Evolutionary conservation across 2,888 invertebrate species (phyloP).

Genomic region (Spatulosminthurus flaviceps): DNA sequence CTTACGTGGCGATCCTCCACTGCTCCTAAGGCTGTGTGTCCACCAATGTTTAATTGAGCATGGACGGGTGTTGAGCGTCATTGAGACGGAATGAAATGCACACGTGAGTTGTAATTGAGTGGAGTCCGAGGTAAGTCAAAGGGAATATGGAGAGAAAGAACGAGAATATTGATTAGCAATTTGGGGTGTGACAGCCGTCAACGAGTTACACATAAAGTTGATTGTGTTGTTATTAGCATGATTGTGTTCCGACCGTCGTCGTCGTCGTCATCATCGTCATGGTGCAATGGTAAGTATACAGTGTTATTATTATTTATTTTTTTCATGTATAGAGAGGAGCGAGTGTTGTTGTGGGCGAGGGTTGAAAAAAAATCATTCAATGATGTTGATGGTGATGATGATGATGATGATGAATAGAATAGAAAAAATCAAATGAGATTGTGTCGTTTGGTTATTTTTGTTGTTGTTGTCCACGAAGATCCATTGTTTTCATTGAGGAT

Average conservation of each 20-base stretch:
- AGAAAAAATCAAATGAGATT: slow-evolving; percentile 11
- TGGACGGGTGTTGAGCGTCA: neutral
- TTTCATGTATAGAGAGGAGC: no score
- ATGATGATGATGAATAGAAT: neutral
- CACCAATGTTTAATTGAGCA: neutral
- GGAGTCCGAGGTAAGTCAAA: neutral
- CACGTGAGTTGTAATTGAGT: slow-evolving; percentile 9
- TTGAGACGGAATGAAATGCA: slow-evolving; percentile 13
- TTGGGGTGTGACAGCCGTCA: slow-evolving; percentile 40
- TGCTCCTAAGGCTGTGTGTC: slow-evolving; percentile 57
- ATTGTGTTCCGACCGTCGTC: neutral
- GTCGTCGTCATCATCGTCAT: neutral
- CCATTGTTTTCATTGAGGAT: slow-evolving; percentile 6
- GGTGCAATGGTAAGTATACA: neutral
- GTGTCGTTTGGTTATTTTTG: slow-evolving; percentile 10
- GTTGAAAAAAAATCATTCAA: neutral
- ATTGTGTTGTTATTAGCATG: slow-evolving; percentile 12
- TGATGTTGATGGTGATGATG: no score
- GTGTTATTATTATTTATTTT: no score
- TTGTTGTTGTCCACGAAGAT: slow-evolving; percentile 2
- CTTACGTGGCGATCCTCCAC: slow-evolving; percentile 62
- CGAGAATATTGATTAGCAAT: slow-evolving; percentile 33
- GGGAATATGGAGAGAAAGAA: neutral
- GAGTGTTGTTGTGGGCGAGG: neutral
- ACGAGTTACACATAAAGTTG: slow-evolving; percentile 25